Evolutionary conservation across 1,140 invertebrate genomes (phyloP).

Genomic region (Dryas iulia): DNA sequence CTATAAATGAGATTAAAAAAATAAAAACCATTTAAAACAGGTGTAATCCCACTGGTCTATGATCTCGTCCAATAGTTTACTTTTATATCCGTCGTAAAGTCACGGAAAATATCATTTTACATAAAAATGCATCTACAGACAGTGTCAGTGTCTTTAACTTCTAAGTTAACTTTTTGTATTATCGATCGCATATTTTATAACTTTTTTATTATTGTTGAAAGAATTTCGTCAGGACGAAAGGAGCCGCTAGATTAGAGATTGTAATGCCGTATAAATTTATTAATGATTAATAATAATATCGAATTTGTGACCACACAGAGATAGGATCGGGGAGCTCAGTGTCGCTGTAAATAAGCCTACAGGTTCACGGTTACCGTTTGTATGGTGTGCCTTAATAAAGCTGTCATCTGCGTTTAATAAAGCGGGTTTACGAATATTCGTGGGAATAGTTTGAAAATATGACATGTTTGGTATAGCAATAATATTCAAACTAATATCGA

Average conservation of each 20-base stretch:
- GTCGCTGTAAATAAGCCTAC: not conserved
- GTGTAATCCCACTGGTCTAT: not conserved
- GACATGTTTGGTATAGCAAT: too few relatives aligned
- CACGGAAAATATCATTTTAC: constrained; percentile 43
- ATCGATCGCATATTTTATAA: constrained; percentile 65
- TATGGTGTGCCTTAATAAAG: not conserved
- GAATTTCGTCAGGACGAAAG: constrained; percentile 52
- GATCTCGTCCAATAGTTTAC: not conserved
- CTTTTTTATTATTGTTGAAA: constrained; percentile 54
- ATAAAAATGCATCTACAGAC: constrained; percentile 21
- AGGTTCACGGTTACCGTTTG: not conserved
- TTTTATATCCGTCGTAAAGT: constrained; percentile 33
- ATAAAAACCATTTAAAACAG: not conserved
- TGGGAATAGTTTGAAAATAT: too few relatives aligned
- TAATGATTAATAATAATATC: constrained; percentile 76
- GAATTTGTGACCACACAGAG: constrained; percentile 37
- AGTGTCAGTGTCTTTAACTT: constrained; percentile 41
- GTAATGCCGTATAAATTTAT: constrained; percentile 71
- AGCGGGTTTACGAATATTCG: too few relatives aligned
- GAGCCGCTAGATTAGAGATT: constrained; percentile 60
- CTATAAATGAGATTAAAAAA: not conserved
- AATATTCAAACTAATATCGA: too few relatives aligned
- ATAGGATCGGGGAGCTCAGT: constrained; percentile 20
- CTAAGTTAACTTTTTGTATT: constrained; percentile 43
- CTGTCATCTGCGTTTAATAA: not conserved